Evolutionary conservation across 2,888 invertebrate genomes (phyloP).

Genomic region (Helobdella robusta): DNA sequence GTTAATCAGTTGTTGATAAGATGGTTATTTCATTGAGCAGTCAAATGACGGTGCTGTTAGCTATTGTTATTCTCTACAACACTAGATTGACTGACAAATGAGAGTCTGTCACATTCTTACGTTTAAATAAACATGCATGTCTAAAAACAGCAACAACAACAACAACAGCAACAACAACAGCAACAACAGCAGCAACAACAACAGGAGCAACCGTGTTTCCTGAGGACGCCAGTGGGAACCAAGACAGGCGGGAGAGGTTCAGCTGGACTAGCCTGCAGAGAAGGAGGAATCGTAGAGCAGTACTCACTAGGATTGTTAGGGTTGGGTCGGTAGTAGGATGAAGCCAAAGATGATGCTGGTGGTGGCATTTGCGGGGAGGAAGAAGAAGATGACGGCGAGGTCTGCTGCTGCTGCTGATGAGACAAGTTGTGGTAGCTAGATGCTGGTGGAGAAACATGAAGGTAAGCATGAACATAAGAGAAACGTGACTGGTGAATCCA

Average conservation of each 20-base stretch:
- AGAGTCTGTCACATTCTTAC: too few species aligned
- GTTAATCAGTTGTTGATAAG: too few species aligned
- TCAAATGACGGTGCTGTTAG: background rate
- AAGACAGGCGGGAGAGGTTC: constrained; percentile 66
- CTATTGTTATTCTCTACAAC: background rate
- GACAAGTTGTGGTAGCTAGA: too few species aligned
- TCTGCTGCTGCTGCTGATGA: constrained; percentile 11
- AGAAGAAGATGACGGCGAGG: too few species aligned
- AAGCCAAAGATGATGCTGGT: background rate
- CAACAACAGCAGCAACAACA: background rate
- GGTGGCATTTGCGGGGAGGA: constrained; percentile 2
- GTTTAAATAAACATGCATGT: too few species aligned
- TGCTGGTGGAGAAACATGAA: background rate
- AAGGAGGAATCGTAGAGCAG: constrained; percentile 70
- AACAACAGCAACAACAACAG: background rate
- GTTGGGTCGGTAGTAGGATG: constrained; percentile 54
- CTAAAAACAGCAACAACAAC: background rate
- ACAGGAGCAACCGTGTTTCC: constrained; percentile 51
- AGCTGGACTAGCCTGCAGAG: constrained; percentile 58
- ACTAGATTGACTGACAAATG: background rate
- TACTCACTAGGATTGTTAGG: constrained; percentile 80
- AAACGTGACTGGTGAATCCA: too few species aligned
- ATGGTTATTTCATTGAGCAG: too few species aligned
- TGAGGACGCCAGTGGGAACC: constrained; percentile 67
- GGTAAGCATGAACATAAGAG: too few species aligned